Base-by-base conservation (phyloP, 2,113 vertebrate genomes). In the Circaetus cinerascens region DNA sequence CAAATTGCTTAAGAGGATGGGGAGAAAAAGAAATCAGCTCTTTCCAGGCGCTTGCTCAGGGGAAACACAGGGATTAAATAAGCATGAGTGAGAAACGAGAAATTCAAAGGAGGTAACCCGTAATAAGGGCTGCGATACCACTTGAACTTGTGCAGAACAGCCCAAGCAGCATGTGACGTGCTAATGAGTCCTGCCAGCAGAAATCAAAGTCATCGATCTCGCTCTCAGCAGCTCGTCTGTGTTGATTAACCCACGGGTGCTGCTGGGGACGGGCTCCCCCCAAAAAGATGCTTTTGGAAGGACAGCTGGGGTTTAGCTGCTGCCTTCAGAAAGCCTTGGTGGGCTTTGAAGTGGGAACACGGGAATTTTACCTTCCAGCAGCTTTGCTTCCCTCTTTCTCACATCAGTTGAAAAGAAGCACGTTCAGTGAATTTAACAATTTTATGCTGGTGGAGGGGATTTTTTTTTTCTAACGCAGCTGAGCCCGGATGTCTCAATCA, bases 1-100 rank as follows among this genome's bases (percentile, higher is more conserved):
- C 22, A 45, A 64, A 68, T 2, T 9, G 48, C 23, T 82, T 36
- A 46, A 90, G n/a, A 59, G 29, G 56, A 68, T 1, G 14, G 11
- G 13, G 45, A 30, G 10, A 16, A 78, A 63, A 34, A 68, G 36
- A 62, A 90, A 59, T 9, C 1, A 2, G 19, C 20, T 88, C 13
- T 75, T 63, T 38, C 43, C 41, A 74, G 79, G 32, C 0, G 0
- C 14, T 72, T 40, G 85, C 57, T 76, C 0, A 0, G 12, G 16
- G 48, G 14, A 64, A 87, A 55, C n/a, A 63, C 0, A 3, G 34
- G 64, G 59, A 62, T 80, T 50, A n/a, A 66, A 36, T 3, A 13
- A 53, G 23, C 46, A 17, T 1, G 68, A 41, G 51, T 36, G 77
- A 74, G 34, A 73, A 91, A 53, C 0, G 9, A 79, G 91, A 60